These are phyloP conservation scores for Alexandromys fortis DNA, from an alignment of 2,113 vertebrate genomes.

Conservation along the genomic window DNA sequence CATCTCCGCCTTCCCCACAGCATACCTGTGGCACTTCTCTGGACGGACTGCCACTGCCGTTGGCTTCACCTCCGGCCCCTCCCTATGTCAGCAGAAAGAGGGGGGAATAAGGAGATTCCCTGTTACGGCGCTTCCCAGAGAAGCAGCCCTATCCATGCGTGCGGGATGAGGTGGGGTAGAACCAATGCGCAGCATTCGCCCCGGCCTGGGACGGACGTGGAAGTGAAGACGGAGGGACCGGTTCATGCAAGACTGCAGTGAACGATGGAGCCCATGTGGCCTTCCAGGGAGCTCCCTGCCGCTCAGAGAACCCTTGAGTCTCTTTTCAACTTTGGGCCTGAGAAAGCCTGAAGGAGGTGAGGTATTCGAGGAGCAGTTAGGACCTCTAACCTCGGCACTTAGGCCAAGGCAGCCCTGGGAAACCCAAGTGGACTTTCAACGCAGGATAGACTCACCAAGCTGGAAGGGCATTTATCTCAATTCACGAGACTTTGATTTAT, in stretches of 20 bases:
- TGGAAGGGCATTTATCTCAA: neutral
- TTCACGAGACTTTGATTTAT: neutral
- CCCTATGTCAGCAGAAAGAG: conserved; percentile 77
- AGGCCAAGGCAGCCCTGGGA: neutral
- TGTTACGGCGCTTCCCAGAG: conserved; percentile 59
- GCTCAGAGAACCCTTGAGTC: neutral
- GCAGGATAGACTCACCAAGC: neutral
- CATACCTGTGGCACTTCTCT: conserved; percentile 78
- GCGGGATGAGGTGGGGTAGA: conserved; percentile 59
- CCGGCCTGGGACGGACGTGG: neutral
- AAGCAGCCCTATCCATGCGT: conserved; percentile 63
- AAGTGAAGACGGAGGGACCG: neutral
- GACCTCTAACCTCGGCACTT: neutral
- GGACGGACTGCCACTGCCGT: conserved; percentile 74
- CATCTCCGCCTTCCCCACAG: conserved; percentile 61
- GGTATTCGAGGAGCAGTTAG: neutral
- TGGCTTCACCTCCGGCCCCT: conserved; percentile 75
- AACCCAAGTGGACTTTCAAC: neutral
- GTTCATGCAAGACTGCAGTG: neutral
- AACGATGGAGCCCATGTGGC: neutral
- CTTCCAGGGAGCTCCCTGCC: neutral
- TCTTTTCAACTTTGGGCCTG: neutral
- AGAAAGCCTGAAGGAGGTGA: neutral
- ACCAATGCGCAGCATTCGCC: neutral
- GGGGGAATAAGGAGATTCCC: conserved; percentile 76